Evolutionary conservation across 92 coral and sea anemone genomes (phyloP), one percentile per base, ranked within the genome.

Genomic region (Virgularia gustaviana): DNA sequence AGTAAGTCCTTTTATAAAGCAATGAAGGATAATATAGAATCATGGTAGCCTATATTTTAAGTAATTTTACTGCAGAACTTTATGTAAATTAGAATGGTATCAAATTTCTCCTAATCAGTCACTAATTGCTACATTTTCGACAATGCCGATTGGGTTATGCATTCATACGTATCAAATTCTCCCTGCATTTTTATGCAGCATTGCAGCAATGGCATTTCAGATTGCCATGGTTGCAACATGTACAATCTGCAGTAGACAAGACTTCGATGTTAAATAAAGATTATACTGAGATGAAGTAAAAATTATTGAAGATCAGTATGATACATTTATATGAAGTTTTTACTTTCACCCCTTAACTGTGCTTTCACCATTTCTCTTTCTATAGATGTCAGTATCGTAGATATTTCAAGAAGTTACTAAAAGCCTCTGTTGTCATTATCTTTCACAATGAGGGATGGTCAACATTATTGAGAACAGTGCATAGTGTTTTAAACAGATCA

Each of bases 401-500:
- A 58, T 92, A 89, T 71, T 88, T 83, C 9, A 38, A 44, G 15
- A 77, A 54, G 32, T 79, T 92, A 54, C 91, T 95, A 16, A 85
- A 83, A 38, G 88, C 96, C 16, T 89, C 96, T 77, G 86, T 92
- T 28, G 92, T 92, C 9, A 92, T 92, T 43, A 95, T 92, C 31
- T 92, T 92, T 78, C 98, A 92, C 55, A 92, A 92, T 58, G 98
- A 92, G 60, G 98, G 98, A 34, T 92, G 98, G 98, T 84, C 96
- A 28, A 92, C 98, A 0, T 76, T 92, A 6, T 36, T 92, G 72
- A 71, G 98, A 53, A 92, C 98, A 20, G 98, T 92, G 1, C 96
- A 92, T 43, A 89, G 96, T 52, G 92, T 85, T 9, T 56, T 92
- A 24, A 79, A 87, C 75, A 83, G 96, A 51, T 92, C 98, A 0